These are phyloP conservation scores for Chionodraco myersi DNA, from an alignment of 2,113 vertebrate genomes.

Conservation along the genomic window DNA sequence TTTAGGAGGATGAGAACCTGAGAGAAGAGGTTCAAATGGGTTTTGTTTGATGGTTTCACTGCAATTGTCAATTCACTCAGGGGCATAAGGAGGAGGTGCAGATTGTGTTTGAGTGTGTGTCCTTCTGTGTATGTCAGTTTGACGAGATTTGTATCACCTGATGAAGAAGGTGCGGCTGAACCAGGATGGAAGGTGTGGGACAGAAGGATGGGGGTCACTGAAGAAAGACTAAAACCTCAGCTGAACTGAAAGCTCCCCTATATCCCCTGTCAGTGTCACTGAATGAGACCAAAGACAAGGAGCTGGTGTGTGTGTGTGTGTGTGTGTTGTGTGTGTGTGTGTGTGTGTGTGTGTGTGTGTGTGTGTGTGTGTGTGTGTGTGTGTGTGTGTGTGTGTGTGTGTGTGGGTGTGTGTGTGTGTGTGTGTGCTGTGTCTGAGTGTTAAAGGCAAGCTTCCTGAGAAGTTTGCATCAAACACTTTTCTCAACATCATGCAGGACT, in stretches of 20 bases:
- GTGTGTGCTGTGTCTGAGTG: neutral
- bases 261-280: conserved; percentile 32
- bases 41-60: conserved; percentile 47
- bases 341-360: neutral
- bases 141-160: conserved; percentile 65
- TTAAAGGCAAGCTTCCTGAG: conserved; percentile 85
- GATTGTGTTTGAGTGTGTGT: conserved; percentile 13
- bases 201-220: conserved; percentile 43
- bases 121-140: conserved; percentile 51
- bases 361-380: conserved; percentile 1
- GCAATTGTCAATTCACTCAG: conserved; percentile 48
- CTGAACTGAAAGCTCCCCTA: conserved; percentile 19
- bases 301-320: conserved; percentile 20
- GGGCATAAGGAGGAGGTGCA: conserved; percentile 18
- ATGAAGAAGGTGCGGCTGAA: conserved; percentile 35
- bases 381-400: conserved; percentile 9
- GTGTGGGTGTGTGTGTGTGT: conserved; percentile 12
- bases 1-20: conserved; percentile 14
- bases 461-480: conserved; percentile 93
- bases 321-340: neutral
- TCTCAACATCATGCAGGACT: conserved; percentile 96
- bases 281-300: conserved; percentile 38
- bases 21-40: conserved; percentile 26
- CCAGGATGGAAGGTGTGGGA: conserved; percentile 17
- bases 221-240: conserved; percentile 40